Base-by-base conservation (phyloP, 2,797 vertebrate genomes). In the Syngnathus rostellatus region DNA sequence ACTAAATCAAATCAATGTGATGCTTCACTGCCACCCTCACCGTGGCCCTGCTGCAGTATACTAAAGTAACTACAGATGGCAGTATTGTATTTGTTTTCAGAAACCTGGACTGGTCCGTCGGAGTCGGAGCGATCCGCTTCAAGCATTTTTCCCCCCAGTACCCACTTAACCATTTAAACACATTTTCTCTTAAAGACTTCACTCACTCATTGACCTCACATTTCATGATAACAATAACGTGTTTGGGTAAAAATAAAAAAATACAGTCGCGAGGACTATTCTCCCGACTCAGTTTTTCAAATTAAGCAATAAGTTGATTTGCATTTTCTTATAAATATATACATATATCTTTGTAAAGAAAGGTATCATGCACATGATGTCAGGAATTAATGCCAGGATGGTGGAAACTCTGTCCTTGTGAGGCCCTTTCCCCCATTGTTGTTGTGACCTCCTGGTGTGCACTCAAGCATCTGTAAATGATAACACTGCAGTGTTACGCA, bases 71-170 rank as follows among this genome's bases (percentile, higher is more conserved):
- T 81, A 72, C 2, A 83, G 91, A 89, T 84, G 84, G 81, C 84
- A 85, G 62, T 87, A 45, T 87, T 85, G 85, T 68, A 81, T 73
- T 54, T 74, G 77, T 81, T 87, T 87, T 88, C 43, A 73, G 62
- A 66, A 1, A 9, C 38, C 31, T n/a, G 16, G 59, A 4, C 23
- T 38, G 1, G 17, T 43, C n/a, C 16, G 25, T 10, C 48, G 53
- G 63, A 14, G 2, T 6, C 62, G 64, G 57, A 12, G 50, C 25
- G 57, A 39, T 5, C 11, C 11, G 31, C 31, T 66, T 55, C 62
- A 73, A 50, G 65, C 62, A 57, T n/a, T 57, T 46, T 58, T 71
- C 64, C 70, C 39, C 6, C 11, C 1, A 46, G 31, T 69, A 71
- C 9, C 38, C 58, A 60, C 11, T 74, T 0, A 46, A 69, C 51